Evolutionary conservation across 2,888 invertebrate genomes (phyloP).

Genomic region (Drosophila niveifrons): DNA sequence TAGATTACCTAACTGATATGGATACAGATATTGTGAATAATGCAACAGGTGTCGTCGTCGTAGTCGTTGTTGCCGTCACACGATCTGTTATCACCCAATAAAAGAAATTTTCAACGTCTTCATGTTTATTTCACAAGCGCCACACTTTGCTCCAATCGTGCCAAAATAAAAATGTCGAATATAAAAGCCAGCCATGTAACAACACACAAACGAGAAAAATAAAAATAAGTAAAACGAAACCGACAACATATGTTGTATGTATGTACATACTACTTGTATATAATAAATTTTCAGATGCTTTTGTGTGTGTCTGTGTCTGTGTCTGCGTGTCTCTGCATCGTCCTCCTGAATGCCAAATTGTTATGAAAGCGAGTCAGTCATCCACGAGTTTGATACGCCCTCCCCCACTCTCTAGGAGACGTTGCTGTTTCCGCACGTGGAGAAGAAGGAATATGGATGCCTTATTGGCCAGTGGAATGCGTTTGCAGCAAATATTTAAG

Average conservation of each 20-base stretch:
- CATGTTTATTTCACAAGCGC: conserved; percentile 60
- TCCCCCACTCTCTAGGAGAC: background rate
- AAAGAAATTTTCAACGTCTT: conserved; percentile 65
- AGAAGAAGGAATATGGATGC: background rate
- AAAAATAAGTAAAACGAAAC: conserved; percentile 22
- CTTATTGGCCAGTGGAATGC: conserved; percentile 44
- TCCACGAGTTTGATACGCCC: conserved; percentile 8
- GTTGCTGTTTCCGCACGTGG: background rate
- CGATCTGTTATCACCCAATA: conserved; percentile 61
- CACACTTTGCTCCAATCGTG: conserved; percentile 61
- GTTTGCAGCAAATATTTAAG: conserved; percentile 7
- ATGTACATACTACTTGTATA: conserved; percentile 1
- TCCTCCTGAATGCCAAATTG: conserved; percentile 57
- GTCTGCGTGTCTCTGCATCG: conserved; percentile 35
- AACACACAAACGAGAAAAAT: conserved; percentile 13
- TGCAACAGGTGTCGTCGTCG: conserved; percentile 67
- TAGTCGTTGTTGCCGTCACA: conserved; percentile 48
- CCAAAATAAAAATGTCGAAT: conserved; percentile 56
- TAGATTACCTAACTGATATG: conserved; percentile 61
- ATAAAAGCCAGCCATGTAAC: background rate
- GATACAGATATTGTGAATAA: conserved; percentile 57
- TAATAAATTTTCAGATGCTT: conserved; percentile 61
- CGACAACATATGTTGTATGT: conserved; percentile 14
- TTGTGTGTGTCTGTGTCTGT: background rate
- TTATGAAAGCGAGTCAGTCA: conserved; percentile 59